Percentiles rank a stretch among this genome's conserved stretches.
Conservation (phyloP, 2,113 vertebrate genomes). For the Oryzias curvinotus region DNA sequence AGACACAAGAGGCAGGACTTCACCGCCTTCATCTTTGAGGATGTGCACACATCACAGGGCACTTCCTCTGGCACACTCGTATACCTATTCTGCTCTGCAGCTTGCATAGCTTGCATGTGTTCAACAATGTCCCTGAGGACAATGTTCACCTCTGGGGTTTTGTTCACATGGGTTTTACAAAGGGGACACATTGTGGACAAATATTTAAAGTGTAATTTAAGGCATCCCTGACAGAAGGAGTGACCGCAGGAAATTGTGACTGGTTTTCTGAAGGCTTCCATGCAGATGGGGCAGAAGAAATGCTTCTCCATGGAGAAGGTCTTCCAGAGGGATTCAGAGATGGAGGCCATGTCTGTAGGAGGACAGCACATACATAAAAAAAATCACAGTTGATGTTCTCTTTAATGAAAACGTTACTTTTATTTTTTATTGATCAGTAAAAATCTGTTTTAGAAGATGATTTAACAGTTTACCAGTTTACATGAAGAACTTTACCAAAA, state of each 20-base stretch:
- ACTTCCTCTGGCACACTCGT: slow-evolving; percentile 71
- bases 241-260: slow-evolving; percentile 66
- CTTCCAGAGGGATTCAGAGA: background rate
- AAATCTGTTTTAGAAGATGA: too few species aligned
- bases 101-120: slow-evolving; percentile 5
- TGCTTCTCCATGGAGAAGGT: slow-evolving; percentile 3
- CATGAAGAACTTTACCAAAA: too few species aligned
- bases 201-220: accelerated
- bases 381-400: background rate
- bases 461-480: too few species aligned
- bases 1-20: slow-evolving; percentile 92
- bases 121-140: slow-evolving; percentile 30
- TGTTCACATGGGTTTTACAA: slow-evolving; percentile 21
- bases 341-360: slow-evolving; percentile 31
- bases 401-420: background rate
- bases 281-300: slow-evolving; percentile 62
- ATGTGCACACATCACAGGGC: slow-evolving; percentile 84
- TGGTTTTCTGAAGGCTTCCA: slow-evolving; percentile 38
- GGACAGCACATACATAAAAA: slow-evolving; percentile 2
- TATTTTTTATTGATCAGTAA: background rate
- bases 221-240: slow-evolving; percentile 58
- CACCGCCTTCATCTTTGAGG: slow-evolving; percentile 79
- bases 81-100: background rate
- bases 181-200: slow-evolving; percentile 16
- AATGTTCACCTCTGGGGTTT: slow-evolving; percentile 28